Evolutionary conservation across 2,797 vertebrate genomes (phyloP).

Genomic region (Cirrhinus molitorella): DNA sequence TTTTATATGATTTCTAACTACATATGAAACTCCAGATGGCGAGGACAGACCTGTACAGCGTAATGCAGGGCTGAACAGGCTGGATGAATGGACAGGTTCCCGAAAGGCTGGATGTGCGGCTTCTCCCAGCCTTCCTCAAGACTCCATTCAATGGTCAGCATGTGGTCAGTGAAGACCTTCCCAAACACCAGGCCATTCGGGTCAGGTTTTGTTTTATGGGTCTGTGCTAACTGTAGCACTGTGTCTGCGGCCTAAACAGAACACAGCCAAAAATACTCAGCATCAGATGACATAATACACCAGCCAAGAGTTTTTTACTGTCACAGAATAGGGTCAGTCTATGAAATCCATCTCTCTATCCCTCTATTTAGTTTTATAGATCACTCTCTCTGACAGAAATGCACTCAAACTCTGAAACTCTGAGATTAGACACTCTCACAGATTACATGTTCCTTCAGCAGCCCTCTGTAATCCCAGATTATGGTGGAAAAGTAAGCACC

Average conservation of each 20-base stretch:
- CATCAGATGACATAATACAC: not conserved
- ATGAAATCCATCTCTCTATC: not conserved
- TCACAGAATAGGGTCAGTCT: not conserved
- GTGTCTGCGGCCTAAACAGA: slow-evolving; percentile 82
- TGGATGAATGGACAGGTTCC: slow-evolving; percentile 87
- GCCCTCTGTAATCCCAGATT: slow-evolving; percentile 75
- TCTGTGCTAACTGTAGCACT: slow-evolving; percentile 76
- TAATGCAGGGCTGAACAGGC: slow-evolving; percentile 86
- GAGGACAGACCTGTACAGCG: slow-evolving; percentile 82
- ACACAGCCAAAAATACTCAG: not conserved
- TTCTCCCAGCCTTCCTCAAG: slow-evolving; percentile 84
- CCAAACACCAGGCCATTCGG: slow-evolving; percentile 80
- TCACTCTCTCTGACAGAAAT: slow-evolving; percentile 28
- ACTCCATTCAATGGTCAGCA: slow-evolving; percentile 90
- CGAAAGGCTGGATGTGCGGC: slow-evolving; percentile 85
- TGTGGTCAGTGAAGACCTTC: slow-evolving; percentile 90
- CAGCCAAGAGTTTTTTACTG: not conserved
- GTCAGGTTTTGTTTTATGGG: slow-evolving; percentile 80
- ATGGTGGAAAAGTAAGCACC: slow-evolving; percentile 53
- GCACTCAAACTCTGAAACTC: slow-evolving; percentile 40
- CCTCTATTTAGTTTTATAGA: not conserved
- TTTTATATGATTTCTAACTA: not conserved
- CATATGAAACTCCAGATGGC: slow-evolving; percentile 5
- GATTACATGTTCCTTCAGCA: slow-evolving; percentile 59
- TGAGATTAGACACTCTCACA: slow-evolving; percentile 66